These are phyloP conservation scores for Calosoma granatense DNA, from an alignment of 1,140 invertebrate genomes.

Conservation along the genomic window DNA sequence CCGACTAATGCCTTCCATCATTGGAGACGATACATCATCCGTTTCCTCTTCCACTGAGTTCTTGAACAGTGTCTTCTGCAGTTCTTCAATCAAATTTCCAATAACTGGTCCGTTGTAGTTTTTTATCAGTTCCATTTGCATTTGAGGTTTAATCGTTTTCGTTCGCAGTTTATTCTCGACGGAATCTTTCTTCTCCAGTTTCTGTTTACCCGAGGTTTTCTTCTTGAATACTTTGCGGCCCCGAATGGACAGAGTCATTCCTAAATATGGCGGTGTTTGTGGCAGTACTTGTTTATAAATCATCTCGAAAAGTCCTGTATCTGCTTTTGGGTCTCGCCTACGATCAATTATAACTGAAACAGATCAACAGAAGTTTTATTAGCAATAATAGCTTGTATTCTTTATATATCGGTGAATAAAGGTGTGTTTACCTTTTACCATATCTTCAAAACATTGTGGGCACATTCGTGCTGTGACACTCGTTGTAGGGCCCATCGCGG, in stretches of 20 bases:
- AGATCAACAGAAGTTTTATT: conserved; percentile 16
- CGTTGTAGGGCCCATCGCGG: conserved; percentile 80
- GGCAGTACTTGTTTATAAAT: conserved; percentile 64
- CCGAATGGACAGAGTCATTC: conserved; percentile 62
- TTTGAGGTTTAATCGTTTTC: conserved; percentile 19
- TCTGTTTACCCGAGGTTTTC: conserved; percentile 15
- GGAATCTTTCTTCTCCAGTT: conserved; percentile 7
- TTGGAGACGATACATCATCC: not conserved
- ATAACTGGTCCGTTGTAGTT: conserved; percentile 41
- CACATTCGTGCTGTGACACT: conserved; percentile 80
- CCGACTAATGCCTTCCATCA: not conserved
- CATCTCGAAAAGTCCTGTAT: conserved; percentile 79
- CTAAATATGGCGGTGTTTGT: conserved; percentile 73
- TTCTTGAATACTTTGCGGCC: conserved; percentile 37
- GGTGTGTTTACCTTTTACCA: conserved; percentile 68
- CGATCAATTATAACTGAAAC: conserved; percentile 79
- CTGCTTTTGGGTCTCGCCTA: conserved; percentile 61
- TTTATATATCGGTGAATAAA: not conserved
- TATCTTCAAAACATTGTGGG: conserved; percentile 79
- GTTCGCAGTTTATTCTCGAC: conserved; percentile 15
- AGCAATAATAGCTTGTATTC: not conserved
- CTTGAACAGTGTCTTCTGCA: conserved; percentile 18
- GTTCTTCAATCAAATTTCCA: conserved; percentile 43
- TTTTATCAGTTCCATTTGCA: conserved; percentile 15
- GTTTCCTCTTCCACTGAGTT: not conserved